phyloP scores from a whole-genome alignment of 2,113 vertebrate species.

The Paracanthobrama guichenoti region DNA sequence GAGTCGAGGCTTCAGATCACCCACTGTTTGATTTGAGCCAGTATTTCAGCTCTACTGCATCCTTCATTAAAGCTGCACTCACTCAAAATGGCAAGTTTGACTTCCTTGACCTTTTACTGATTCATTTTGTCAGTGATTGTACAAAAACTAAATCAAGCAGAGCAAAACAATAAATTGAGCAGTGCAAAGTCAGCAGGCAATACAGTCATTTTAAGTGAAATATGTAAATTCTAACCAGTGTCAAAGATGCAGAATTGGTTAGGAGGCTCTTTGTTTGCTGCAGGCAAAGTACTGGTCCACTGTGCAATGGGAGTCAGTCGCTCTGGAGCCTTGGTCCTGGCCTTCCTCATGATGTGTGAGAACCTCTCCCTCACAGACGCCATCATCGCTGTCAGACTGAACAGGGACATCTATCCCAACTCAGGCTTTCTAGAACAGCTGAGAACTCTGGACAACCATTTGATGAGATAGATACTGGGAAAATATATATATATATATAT shows the following conservation, averaged over 20 bases:
- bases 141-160: not conserved
- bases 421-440: constrained; percentile 81
- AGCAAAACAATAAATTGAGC: not conserved
- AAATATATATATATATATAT: too few relatives aligned
- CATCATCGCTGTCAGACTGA: constrained; percentile 76
- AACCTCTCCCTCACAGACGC: constrained; percentile 78
- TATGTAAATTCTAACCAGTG: not conserved
- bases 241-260: not conserved
- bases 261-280: constrained; percentile 35
- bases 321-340: constrained; percentile 79
- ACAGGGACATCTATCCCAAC: constrained; percentile 81
- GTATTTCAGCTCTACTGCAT: constrained; percentile 80
- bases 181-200: not conserved
- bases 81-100: constrained; percentile 73
- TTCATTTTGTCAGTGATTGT: not conserved
- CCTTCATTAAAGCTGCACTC: constrained; percentile 79
- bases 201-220: not conserved
- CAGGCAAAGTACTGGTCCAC: constrained; percentile 84
- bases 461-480: not conserved
- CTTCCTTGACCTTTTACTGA: constrained; percentile 40
- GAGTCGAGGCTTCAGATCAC: constrained; percentile 82
- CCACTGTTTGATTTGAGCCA: constrained; percentile 79
- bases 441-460: not conserved
- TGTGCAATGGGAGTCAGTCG: constrained; percentile 86
- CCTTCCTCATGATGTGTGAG: constrained; percentile 82